Base-by-base conservation (phyloP, 2,113 vertebrate species). In the Anarrhichthys ocellatus region DNA sequence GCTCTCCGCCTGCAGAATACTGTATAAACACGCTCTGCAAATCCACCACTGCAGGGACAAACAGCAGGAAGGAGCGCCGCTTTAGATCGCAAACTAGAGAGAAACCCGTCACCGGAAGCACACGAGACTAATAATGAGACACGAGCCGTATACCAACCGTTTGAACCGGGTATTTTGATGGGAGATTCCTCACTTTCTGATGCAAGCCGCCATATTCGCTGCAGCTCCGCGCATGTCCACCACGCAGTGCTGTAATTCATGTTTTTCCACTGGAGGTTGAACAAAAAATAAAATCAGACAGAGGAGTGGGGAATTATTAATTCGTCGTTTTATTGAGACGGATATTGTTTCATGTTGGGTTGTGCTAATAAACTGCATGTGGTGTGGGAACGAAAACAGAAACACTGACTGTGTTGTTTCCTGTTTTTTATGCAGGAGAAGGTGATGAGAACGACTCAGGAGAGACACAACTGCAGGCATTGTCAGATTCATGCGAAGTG, bases 141-240 rank as follows among this genome's bases (percentile, higher is more conserved):
- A 76, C 14, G 82, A 90, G 70, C 42, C 81, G 74, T 91, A 59
- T 59, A 92, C 94, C 79, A 73, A 95, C 93, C 94, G 91, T 92
- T 36, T 73, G 58, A 78, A 56, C 67, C n/a, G 80, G 80, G 61
- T 85, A 78, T 91, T 89, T 90, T 81, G 86, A 86, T 80, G 87
- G 75, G 82, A 84, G 90, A 90, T 77, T 82, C 90, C 88, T 92
- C 86, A 92, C 91, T 94, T 91, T 93, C 89, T 92, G 91, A 91
- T 88, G 90, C 90, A 88, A 87, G 94, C 92, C 95, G 95, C 95
- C 95, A 95, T 95, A 77, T 95, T 94, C 92, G 87, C 87, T 92
- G 91, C 92, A 92, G 88, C 85, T 92, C 88, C 93, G 95, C 94
- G 94, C 95, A 95, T 96, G 95, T 94, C 92, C 92, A 86, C 85